phyloP scores from a whole-genome alignment of 2,113 vertebrate species.

The Hydrolagus affinis region DNA sequence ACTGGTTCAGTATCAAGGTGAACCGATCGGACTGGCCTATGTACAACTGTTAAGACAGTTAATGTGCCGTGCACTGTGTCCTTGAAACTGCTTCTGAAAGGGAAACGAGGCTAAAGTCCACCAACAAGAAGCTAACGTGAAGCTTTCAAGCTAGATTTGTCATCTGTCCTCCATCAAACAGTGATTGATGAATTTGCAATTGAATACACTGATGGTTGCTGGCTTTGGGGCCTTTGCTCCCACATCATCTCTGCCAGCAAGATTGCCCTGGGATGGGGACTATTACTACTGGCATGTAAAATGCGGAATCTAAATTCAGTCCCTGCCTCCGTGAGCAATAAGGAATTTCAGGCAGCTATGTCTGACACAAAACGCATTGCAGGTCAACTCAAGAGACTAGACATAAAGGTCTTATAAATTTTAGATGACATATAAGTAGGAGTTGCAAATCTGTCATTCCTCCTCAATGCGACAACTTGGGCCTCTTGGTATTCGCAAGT shows the following conservation, averaged over 20 bases:
- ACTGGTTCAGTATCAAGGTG: not conserved
- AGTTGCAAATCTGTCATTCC: not conserved
- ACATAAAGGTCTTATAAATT: not conserved
- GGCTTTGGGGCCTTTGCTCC: not conserved
- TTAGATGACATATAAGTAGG: not conserved
- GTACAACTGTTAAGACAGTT: not conserved
- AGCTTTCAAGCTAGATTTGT: constrained; percentile 13
- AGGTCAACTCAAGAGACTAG: not conserved
- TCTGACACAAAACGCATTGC: not conserved
- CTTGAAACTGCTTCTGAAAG: constrained; percentile 3
- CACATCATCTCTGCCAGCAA: not conserved
- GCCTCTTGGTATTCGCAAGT: not conserved
- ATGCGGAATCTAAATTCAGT: not conserved
- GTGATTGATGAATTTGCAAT: not conserved
- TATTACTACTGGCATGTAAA: constrained; percentile 8
- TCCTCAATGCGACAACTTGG: not conserved
- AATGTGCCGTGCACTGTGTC: not conserved
- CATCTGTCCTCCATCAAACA: constrained; percentile 2
- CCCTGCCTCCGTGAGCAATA: not conserved
- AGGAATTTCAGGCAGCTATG: not conserved
- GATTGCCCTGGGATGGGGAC: not conserved
- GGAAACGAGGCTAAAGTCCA: not conserved
- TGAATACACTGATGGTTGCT: not conserved
- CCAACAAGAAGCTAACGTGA: not conserved
- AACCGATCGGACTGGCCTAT: not conserved